phyloP scores from a whole-genome alignment of 1,140 invertebrate genomes.

The Pseudobourletiella spinata region DNA sequence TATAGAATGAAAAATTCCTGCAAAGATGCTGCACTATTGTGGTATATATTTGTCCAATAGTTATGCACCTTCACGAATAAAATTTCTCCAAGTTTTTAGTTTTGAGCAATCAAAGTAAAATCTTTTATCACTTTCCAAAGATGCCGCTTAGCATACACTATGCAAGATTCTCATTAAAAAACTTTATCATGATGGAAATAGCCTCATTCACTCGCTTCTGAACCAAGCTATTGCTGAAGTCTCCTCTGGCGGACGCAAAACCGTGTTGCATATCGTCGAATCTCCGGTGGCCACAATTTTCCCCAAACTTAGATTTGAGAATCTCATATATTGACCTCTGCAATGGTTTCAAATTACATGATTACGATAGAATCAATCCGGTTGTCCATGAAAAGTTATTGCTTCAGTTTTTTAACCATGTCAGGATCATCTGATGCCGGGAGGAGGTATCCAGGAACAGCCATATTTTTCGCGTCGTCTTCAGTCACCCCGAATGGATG shows the following conservation, averaged over 20 bases:
- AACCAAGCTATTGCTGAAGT: slow-evolving; percentile 5
- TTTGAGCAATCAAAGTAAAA: too few species aligned
- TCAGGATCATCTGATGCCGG: slow-evolving; percentile 19
- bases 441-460: slow-evolving; percentile 12
- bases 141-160: too few species aligned
- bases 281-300: slow-evolving; percentile 13
- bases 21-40: too few species aligned
- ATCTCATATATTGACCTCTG: slow-evolving; percentile 18
- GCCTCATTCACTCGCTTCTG: slow-evolving; percentile 14
- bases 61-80: too few species aligned
- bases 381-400: too few species aligned
- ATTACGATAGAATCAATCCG: too few species aligned
- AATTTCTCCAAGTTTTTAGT: too few species aligned
- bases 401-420: slow-evolving; percentile 27
- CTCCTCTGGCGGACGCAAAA: slow-evolving; percentile 21
- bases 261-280: slow-evolving; percentile 27
- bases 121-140: too few species aligned
- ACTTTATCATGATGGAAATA: neutral
- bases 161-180: too few species aligned
- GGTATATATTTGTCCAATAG: too few species aligned
- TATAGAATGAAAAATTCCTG: too few species aligned
- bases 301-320: slow-evolving; percentile 6
- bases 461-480: slow-evolving; percentile 11
- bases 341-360: too few species aligned
- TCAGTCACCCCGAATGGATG: slow-evolving; percentile 16